Evolutionary conservation across 2,888 invertebrate genomes (phyloP), one percentile per base, ranked within the genome.

Genomic region (Axea sp.): DNA sequence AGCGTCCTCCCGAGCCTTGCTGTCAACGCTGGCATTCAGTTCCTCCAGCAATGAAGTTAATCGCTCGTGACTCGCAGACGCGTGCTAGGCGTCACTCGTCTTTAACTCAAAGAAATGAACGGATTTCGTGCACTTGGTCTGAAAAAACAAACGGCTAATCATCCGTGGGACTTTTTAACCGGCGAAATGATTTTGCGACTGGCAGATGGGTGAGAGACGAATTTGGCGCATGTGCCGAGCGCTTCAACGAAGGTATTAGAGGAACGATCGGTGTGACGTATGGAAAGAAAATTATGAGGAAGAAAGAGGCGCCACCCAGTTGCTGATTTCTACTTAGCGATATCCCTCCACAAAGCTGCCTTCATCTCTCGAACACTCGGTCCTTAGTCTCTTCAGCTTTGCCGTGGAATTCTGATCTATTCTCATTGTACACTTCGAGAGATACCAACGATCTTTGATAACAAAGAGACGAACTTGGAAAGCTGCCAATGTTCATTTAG

Each of bases 311-410:
- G 84, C 84, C 85, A 84, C 81, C 81, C 82, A 83, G 78, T 79
- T 78, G 82, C 84, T 84, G 85, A 85, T 85, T 85, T 85, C 85
- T 82, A 81, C 85, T 85, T 83, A 85, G 82, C 80, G 85, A 85
- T 85, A 84, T 81, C 83, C 78, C 76, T 77, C 78, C 71, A 85
- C 85, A 85, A 85, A 82, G 84, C 84, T 79, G 82, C 84, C 83
- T 84, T 85, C 84, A 85, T 85, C 82, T 83, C 77, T 73, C 73
- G 74, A 67, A 62, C 69, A 64, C 55, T 71, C 76, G 53, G 43
- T 19, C 24, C 37, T 65, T 6, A 43, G 43, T 60, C 53, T 45
- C 45, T 57, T 68, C 62, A 57, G 45, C 30, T 73, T 68, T 43
- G 59, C 64, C 53, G 43, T 43, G 37, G 41, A 75, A 60, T 53